Evolutionary conservation across 2,888 invertebrate genomes (phyloP).

Genomic region (Pseudococcus longispinus): DNA sequence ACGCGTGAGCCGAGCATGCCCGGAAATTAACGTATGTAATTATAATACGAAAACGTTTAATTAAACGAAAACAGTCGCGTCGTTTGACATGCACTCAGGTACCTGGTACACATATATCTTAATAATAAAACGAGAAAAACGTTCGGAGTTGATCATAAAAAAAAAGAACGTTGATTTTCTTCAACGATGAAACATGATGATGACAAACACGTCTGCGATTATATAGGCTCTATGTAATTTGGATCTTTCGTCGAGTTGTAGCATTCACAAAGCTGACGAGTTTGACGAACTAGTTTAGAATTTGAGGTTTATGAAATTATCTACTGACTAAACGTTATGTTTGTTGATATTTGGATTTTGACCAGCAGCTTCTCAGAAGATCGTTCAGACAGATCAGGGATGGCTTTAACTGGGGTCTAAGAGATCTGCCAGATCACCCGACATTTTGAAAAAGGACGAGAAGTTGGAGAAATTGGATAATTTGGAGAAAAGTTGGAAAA

Average conservation of each 20-base stretch:
- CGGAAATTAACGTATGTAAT: conserved; percentile 5
- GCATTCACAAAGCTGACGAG: neutral
- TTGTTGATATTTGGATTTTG: too few species aligned
- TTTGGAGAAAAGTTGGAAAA: too few species aligned
- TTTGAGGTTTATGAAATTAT: neutral
- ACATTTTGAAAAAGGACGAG: too few species aligned
- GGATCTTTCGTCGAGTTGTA: neutral
- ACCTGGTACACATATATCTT: too few species aligned
- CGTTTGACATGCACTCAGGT: neutral
- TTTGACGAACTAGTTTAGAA: too few species aligned
- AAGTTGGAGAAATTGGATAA: too few species aligned
- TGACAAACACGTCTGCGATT: neutral
- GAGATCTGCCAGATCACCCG: too few species aligned
- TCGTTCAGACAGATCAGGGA: too few species aligned
- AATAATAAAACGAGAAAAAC: neutral
- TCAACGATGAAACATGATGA: neutral
- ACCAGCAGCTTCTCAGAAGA: too few species aligned
- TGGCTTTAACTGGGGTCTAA: too few species aligned
- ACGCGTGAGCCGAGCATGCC: neutral
- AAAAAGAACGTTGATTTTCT: neutral
- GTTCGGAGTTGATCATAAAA: neutral
- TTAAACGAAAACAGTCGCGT: neutral
- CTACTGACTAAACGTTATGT: too few species aligned
- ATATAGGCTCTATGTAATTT: neutral
- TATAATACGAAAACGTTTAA: conserved; percentile 22